Evolutionary conservation across 92 coral and sea anemone genomes (phyloP).

Genomic region (Epizoanthus illoricatus): DNA sequence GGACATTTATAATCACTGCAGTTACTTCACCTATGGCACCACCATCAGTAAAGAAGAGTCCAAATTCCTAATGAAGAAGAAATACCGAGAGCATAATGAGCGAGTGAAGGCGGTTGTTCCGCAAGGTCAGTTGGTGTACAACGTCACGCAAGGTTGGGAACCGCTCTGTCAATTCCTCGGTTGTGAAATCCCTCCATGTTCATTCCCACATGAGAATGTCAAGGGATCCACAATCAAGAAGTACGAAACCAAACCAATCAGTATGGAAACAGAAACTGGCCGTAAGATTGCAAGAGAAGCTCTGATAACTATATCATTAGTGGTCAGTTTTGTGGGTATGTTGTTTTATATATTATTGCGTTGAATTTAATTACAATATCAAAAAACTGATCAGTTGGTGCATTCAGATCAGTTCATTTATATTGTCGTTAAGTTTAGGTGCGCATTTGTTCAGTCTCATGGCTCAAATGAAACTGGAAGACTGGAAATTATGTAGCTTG

Average conservation of each 20-base stretch:
- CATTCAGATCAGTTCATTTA: too few relatives aligned
- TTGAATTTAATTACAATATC: too few relatives aligned
- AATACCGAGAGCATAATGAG: conserved; percentile 2
- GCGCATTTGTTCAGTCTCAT: too few relatives aligned
- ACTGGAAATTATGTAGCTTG: too few relatives aligned
- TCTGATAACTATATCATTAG: neutral
- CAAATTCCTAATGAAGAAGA: neutral
- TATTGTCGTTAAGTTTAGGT: too few relatives aligned
- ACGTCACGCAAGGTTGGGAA: conserved; percentile 1
- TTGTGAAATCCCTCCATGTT: neutral
- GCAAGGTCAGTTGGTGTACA: conserved; percentile 5
- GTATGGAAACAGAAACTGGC: neutral
- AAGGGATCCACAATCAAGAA: neutral
- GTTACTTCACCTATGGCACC: too few relatives aligned
- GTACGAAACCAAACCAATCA: too few relatives aligned
- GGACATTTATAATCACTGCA: too few relatives aligned
- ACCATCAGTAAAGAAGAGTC: neutral
- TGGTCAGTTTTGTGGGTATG: neutral
- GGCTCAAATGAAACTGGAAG: too few relatives aligned
- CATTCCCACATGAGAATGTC: neutral
- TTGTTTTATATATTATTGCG: neutral
- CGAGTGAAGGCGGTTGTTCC: conserved; percentile 6
- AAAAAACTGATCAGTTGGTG: too few relatives aligned
- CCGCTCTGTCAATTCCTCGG: conserved; percentile 11
- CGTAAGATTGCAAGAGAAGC: neutral